Evolutionary conservation across 2,113 vertebrate genomes (phyloP).

Genomic region (Tauraco erythrolophus): DNA sequence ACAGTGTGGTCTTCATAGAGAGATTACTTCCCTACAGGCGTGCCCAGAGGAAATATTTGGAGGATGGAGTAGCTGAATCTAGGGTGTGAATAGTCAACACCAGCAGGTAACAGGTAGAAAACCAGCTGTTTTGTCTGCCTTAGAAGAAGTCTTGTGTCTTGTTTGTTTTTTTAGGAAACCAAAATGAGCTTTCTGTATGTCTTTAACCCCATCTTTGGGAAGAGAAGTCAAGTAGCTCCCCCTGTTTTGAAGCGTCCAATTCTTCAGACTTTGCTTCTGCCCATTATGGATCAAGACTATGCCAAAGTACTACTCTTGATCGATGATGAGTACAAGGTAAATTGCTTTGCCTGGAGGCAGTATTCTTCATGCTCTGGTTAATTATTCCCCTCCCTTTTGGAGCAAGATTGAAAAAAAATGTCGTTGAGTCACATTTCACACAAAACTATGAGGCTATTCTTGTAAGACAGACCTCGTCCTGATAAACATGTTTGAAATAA

Average conservation of each 20-base stretch:
- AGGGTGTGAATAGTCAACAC: background rate
- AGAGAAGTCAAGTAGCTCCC: slow-evolving; percentile 89
- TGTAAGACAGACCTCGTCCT: background rate
- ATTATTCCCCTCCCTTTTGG: background rate
- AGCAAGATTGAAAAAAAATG: background rate
- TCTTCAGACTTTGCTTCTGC: slow-evolving; percentile 91
- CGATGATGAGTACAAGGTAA: slow-evolving; percentile 93
- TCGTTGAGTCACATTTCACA: background rate
- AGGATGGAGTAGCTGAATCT: background rate
- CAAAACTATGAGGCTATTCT: background rate
- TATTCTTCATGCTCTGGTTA: background rate
- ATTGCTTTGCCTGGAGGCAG: background rate
- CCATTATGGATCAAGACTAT: slow-evolving; percentile 96
- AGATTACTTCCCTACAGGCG: background rate
- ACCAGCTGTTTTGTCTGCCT: background rate
- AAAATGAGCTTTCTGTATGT: slow-evolving; percentile 89
- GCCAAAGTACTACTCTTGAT: slow-evolving; percentile 93
- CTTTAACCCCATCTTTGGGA: slow-evolving; percentile 98
- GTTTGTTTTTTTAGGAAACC: slow-evolving; percentile 80
- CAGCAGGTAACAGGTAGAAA: background rate
- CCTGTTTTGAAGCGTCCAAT: slow-evolving; percentile 86
- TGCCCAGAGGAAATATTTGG: background rate
- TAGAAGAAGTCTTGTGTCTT: background rate
- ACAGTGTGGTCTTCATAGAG: fast-evolving
- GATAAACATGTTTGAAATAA: background rate